Evolutionary conservation across 35 echinoderm and acorn worm species (phyloP), one percentile per base, ranked within the genome.

Genomic region (Heliocidaris tuberculata): DNA sequence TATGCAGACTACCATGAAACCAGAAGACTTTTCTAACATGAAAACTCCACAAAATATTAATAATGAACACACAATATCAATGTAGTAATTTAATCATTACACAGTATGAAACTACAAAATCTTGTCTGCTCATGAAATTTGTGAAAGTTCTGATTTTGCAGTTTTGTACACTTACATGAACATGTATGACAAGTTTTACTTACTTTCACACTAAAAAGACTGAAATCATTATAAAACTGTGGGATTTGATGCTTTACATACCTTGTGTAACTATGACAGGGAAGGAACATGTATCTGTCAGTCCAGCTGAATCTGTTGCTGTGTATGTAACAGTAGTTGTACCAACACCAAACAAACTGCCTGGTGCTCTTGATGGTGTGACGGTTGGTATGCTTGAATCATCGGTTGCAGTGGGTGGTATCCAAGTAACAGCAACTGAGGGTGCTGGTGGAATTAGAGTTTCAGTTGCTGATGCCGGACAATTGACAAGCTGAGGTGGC

Each of bases 381-480:
- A 92, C 2, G 2, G 91, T 50, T 24, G 48, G n/a, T 16, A n/a
- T 30, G 32, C 90, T 59, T 32, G 32, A 85, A 47, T 61, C 86
- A 92, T 97, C 97, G 5, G 49, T 94, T 31, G 97, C 97, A 29
- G 95, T 95, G 0, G 97, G 97, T 29, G 88, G 85, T 78, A 56
- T 56, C 97, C 97, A 97, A 9, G 29, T 48, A n/a, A 96, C 95
- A 61, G 47, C 5, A 1, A 29, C 47, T 30, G 86, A 29, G 21
- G 5, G 9, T 16, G 31, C 87, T 54, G 65, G 65, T 78, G 65
- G 65, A 78, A 78, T 27, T 78, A 78, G 1, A n/a, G 17, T 24
- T 8, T 19, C 65, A 27, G 65, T n/a, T 4, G 65, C 65, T 27
- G 65, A 78, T n/a, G 65, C 7, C 27, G 65, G 65, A 24, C 65